phyloP scores from a whole-genome alignment of 2,888 invertebrate species.

The Hirtodrosophila cameraria region DNA sequence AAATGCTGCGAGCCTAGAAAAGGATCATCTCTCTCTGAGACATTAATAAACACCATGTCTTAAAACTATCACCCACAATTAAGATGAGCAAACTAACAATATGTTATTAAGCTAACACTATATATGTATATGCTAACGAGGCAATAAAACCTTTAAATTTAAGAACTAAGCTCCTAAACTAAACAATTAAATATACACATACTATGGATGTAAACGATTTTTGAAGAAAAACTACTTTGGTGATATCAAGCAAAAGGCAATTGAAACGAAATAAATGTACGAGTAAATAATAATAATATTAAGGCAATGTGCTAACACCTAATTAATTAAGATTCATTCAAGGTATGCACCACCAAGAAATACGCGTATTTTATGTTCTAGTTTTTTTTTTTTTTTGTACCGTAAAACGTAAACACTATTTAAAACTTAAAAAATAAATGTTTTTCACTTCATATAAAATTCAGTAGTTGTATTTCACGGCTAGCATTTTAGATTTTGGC shows the following conservation, averaged over 20 bases:
- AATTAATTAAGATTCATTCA: too few relatives aligned
- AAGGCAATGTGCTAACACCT: slow-evolving; percentile 32
- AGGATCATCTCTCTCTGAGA: slow-evolving; percentile 11
- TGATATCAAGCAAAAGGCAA: slow-evolving; percentile 78
- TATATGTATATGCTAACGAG: slow-evolving; percentile 64
- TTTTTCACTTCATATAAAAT: too few relatives aligned
- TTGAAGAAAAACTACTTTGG: slow-evolving; percentile 67
- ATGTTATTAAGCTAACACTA: slow-evolving; percentile 58
- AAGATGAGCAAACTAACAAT: slow-evolving; percentile 58
- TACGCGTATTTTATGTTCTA: too few relatives aligned
- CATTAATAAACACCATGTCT: slow-evolving; percentile 29
- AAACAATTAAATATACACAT: slow-evolving; percentile 34
- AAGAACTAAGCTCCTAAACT: slow-evolving; percentile 59
- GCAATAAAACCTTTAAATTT: slow-evolving; percentile 67
- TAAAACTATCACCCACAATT: slow-evolving; percentile 33
- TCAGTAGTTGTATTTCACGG: too few relatives aligned
- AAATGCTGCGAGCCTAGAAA: slow-evolving; percentile 47
- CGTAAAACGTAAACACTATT: too few relatives aligned
- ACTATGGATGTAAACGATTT: slow-evolving; percentile 35
- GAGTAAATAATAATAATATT: slow-evolving; percentile 43
- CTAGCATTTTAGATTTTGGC: too few relatives aligned
- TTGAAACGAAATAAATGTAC: slow-evolving; percentile 73
- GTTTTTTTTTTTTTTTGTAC: too few relatives aligned
- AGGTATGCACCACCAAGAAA: too few relatives aligned
- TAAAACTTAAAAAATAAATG: too few relatives aligned